Base-by-base conservation (phyloP, 92 coral and sea anemone species). In the Ricordea florida region DNA sequence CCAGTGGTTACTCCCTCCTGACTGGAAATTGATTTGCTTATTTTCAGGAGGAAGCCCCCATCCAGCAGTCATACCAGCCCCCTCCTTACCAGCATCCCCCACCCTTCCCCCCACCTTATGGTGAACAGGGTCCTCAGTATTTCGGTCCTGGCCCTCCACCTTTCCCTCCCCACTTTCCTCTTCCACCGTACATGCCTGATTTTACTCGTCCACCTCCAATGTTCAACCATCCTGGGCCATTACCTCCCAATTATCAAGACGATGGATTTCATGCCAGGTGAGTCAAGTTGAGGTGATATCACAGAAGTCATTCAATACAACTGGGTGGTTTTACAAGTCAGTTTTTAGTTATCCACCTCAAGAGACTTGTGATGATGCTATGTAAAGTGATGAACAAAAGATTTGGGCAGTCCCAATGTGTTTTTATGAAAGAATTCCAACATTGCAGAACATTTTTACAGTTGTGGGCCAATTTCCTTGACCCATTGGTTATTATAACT, bases 161-260 rank as follows among this genome's bases (percentile, higher is more conserved):
- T 5, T 92, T 90, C 5, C 89, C 92, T 26, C 87, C 88, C 11
- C 85, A 63, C 40, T 91, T 80, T 50, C 86, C 79, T 20, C 92
- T 88, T 13, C 92, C 92, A 7, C 84, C 88, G 11, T 76, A 71
- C 59, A 67, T 75, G 53, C 98, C 97, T 14, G 85, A 84, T 66
- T 94, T 92, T 72, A 67, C 70, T 47, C 90, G 78, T 48, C 97
- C 96, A 1, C 98, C 97, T 16, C 98, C 96, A 37, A 83, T 68
- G 52, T 94, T 78, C 68, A 87, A 77, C 59, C 88, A 80, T 30
- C 82, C n/a, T n/a, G n/a, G n/a, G n/a, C n/a, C 74, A 4, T 75
- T 69, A 43, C 98, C 93, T 6, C 98, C 96, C 13, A 72, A 44
- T 68, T 85, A 50, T 40, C 84, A 68, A 14, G 94, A 89, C 11